Conservation (phyloP, 2,888 invertebrate species). For the Cremastinae sp. region DNA sequence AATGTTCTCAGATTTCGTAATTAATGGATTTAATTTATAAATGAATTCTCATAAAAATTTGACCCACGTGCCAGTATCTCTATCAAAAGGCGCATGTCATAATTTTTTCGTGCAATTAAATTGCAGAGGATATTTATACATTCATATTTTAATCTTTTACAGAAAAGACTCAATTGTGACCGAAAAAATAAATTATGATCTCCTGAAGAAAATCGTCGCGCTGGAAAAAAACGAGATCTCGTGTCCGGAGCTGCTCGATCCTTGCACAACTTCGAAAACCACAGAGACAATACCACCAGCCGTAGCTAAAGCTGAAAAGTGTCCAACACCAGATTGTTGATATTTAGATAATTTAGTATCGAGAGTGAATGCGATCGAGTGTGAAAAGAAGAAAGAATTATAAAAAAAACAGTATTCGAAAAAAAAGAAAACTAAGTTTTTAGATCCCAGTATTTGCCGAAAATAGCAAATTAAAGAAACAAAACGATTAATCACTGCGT, state of each 20-base stretch:
- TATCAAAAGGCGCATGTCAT: too few relatives aligned
- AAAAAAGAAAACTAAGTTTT: neutral
- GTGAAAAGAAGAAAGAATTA: neutral
- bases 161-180: constrained; percentile 94
- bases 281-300: constrained; percentile 92
- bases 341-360: constrained; percentile 30
- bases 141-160: too few relatives aligned
- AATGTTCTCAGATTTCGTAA: too few relatives aligned
- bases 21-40: too few relatives aligned
- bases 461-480: neutral
- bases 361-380: neutral
- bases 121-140: too few relatives aligned
- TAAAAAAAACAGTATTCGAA: constrained; percentile 21
- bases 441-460: neutral
- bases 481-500: too few relatives aligned
- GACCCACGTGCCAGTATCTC: too few relatives aligned
- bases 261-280: constrained; percentile 88
- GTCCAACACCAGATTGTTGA: constrained; percentile 54
- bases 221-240: constrained; percentile 87
- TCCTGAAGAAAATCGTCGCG: constrained; percentile 88
- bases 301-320: constrained; percentile 82
- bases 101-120: too few relatives aligned
- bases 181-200: constrained; percentile 94
- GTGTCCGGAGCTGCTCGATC: constrained; percentile 89
- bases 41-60: too few relatives aligned